Base-by-base conservation (phyloP, 1,140 invertebrate species). In the Drosophila bocqueti region DNA sequence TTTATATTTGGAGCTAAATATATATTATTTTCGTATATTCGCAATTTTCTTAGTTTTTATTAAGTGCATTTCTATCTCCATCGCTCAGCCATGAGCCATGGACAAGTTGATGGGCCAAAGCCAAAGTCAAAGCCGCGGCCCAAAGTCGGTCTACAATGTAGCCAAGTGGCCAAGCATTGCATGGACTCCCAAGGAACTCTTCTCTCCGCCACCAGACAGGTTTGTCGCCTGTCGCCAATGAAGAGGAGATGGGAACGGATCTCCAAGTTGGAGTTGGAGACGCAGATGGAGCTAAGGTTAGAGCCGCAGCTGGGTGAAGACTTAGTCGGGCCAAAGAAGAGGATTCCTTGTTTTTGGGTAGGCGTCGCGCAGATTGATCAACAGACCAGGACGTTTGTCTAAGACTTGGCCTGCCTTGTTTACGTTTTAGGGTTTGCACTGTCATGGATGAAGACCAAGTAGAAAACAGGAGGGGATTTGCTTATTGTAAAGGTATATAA, bases 311-410 rank as follows among this genome's bases (percentile, higher is more conserved):
- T 45, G 36, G 54, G 18, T 42, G 67, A 58, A 16, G 29, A 42
- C 69, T 60, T 29, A 36, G 54, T 38, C 36, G 54, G n/a, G 2
- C 42, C 21, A 40, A 40, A 57, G 64, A 47, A 71, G 64, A 71
- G 67, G 64, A 71, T 68, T 62, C 36, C 49, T 40, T 54, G 55
- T 61, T 81, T 89, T 90, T 62, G 85, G 85, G 85, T 89, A 89
- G 85, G 85, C 85, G 85, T 90, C 66, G 71, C 73, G 61, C 84
- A 87, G 84, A 87, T 89, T 83, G 84, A 87, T 87, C 80, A 83
- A 81, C 67, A 54, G 52, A 76, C 46, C 62, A 76, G 72, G 71
- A 76, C 84, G 81, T 87, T 87, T 83, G 84, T 89, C 84, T 89
- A 89, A 87, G 84, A 75, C 65, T 75, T 64, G 43, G 66, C 49